phyloP scores from a whole-genome alignment of 1,140 invertebrate species.

The Drosophila pachea region DNA sequence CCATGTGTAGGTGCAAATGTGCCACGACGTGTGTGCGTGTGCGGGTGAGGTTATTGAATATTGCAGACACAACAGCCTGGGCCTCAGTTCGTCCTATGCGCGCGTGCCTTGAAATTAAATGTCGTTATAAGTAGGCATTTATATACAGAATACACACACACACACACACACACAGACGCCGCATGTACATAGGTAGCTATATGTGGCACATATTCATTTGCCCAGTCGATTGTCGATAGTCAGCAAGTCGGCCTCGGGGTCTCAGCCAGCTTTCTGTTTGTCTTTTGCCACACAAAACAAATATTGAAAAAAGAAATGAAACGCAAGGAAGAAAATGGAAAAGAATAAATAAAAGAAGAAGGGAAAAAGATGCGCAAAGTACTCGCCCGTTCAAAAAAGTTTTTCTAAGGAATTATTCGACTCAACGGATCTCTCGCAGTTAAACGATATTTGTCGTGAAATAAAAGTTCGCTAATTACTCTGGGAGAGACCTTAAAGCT shows the following conservation, averaged over 20 bases:
- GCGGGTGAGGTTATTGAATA: conserved; percentile 65
- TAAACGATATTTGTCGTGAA: neutral
- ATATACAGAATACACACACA: conserved; percentile 55
- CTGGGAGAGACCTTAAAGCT: too few relatives aligned
- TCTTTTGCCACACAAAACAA: conserved; percentile 71
- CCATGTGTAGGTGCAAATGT: conserved; percentile 67
- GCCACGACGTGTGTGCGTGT: conserved; percentile 13
- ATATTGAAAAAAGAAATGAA: conserved; percentile 74
- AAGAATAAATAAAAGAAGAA: conserved; percentile 16
- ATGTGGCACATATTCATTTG: conserved; percentile 47
- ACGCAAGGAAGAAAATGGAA: conserved; percentile 62
- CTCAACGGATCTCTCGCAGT: neutral
- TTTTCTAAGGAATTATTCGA: neutral
- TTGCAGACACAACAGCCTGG: conserved; percentile 57
- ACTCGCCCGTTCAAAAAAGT: neutral
- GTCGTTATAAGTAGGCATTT: conserved; percentile 76
- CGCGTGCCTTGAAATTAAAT: conserved; percentile 76
- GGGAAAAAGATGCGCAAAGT: conserved; percentile 13
- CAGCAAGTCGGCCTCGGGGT: conserved; percentile 22
- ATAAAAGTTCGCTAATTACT: neutral
- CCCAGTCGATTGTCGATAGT: conserved; percentile 37
- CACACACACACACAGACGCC: conserved; percentile 1
- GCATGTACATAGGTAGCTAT: neutral
- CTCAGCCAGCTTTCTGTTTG: conserved; percentile 30
- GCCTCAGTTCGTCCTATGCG: conserved; percentile 42